Base-by-base conservation (phyloP, 2,113 vertebrate genomes). In the Tinamus guttatus region DNA sequence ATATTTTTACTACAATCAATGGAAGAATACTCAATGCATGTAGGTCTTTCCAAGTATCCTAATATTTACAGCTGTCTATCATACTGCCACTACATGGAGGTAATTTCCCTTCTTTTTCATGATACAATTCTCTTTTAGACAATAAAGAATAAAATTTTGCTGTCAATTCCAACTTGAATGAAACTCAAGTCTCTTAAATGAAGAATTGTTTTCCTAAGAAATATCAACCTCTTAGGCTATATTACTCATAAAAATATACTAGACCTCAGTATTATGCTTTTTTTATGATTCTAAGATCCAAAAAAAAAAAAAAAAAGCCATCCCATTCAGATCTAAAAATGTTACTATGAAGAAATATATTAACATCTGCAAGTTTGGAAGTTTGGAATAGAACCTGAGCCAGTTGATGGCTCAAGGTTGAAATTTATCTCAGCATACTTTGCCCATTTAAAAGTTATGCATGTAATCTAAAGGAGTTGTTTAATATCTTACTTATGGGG, bases 231-330 rank as follows among this genome's bases (percentile, higher is more conserved):
- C 9, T 59, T 71, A 63, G 13, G 43, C 2, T 8, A 18, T 4
- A 70, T 68, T 45, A 77, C 3, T 59, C 7, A 51, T 17, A 84
- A 65, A 78, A 90, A 63, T 70, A 40, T 9, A 58, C 2, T 40
- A 7, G 8, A 11, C 2, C 5, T 47, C 13, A 84, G 40, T 0
- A 1, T 20, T 27, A 36, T 8, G 1, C 2, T 74, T 41, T 40
- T 40, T 88, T 63, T 18, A 14, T 54, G 41, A 51, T 51, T 84
- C 5, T 5, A 3, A 56, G 60, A 30, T 32, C 24, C 38, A 18
- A 81, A 68, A 16, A 43, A 43, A 43, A 43, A 43, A 16, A 43
- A 43, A 43, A 47, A 45, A 47, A 47, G 18, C 6, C 7, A 47
- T 18, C 25, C 3, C 17, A 30, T 62, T 87, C 81, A 36, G 4